Conservation (phyloP, 2,797 vertebrate species). For the Enteromius viviparus region DNA sequence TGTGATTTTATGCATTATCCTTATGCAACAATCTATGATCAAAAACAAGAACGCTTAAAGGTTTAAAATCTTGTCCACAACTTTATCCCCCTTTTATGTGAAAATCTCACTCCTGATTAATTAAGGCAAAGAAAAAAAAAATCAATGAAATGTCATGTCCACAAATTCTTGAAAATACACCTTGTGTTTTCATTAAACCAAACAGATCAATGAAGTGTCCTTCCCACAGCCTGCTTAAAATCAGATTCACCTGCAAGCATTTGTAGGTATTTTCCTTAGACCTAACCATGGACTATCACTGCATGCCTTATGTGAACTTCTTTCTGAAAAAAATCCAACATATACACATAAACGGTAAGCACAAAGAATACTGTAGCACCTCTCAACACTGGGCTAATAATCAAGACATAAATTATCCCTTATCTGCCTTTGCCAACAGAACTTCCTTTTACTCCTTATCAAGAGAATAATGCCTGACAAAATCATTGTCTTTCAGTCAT, state of each 20-base stretch:
- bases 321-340: not conserved
- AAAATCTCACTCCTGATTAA: conserved; percentile 1
- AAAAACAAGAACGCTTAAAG: not conserved
- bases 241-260: conserved; percentile 33
- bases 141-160: conserved; percentile 12
- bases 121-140: not conserved
- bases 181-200: conserved; percentile 9
- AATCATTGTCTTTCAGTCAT: conserved; percentile 32
- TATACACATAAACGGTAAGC: not conserved
- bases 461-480: conserved; percentile 26
- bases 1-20: not conserved
- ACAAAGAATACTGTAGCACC: conserved; percentile 2
- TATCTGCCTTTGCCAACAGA: conserved; percentile 18
- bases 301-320: not conserved
- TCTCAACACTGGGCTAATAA: conserved; percentile 31
- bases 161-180: conserved; percentile 15
- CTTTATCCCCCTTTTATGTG: not conserved
- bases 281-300: not conserved
- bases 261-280: conserved; percentile 18
- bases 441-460: conserved; percentile 17
- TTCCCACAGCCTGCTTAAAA: conserved; percentile 6
- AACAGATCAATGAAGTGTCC: conserved; percentile 26
- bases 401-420: conserved; percentile 40
- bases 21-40: not conserved
- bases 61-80: not conserved